A percentile compares a stretch with the other conserved stretches of the same genome.
Conservation (phyloP, 2,888 invertebrate species). For the Tortricodes alternella region DNA sequence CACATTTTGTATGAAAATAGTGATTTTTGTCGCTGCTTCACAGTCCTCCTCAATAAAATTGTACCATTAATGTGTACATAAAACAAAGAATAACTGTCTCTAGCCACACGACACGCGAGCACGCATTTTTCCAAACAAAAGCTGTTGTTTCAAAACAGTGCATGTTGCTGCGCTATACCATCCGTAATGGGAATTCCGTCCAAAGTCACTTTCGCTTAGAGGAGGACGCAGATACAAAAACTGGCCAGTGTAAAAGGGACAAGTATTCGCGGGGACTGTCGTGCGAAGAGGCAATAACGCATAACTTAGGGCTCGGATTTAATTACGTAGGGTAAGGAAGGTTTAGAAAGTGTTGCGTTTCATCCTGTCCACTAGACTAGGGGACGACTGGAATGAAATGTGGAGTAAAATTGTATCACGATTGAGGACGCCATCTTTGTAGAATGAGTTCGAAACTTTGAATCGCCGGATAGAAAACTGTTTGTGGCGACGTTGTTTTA, state of each 20-base stretch:
- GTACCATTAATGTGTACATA: too few relatives aligned
- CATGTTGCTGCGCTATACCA: conserved; percentile 35
- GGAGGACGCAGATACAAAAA: conserved; percentile 11
- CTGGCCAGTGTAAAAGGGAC: conserved; percentile 14
- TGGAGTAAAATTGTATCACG: background rate
- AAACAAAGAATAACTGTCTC: too few relatives aligned
- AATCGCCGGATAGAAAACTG: too few relatives aligned
- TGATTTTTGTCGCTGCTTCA: too few relatives aligned
- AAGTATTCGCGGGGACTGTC: conserved; percentile 30
- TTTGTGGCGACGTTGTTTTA: too few relatives aligned
- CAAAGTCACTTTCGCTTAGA: conserved; percentile 36
- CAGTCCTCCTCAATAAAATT: too few relatives aligned
- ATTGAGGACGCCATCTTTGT: too few relatives aligned
- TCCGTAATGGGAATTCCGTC: conserved; percentile 36
- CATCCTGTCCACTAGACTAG: conserved; percentile 2
- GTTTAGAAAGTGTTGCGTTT: conserved; percentile 29
- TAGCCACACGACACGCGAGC: too few relatives aligned
- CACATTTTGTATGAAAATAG: too few relatives aligned
- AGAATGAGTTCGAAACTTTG: too few relatives aligned
- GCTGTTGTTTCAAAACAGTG: conserved; percentile 29
- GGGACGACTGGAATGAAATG: background rate
- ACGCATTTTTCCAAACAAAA: conserved; percentile 6
- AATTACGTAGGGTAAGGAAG: conserved; percentile 32
- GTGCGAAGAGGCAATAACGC: conserved; percentile 39
- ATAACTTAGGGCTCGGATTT: conserved; percentile 37